These are phyloP conservation scores for Chaetura pelagica DNA, from an alignment of 2,113 vertebrate species.

Conservation along the genomic window DNA sequence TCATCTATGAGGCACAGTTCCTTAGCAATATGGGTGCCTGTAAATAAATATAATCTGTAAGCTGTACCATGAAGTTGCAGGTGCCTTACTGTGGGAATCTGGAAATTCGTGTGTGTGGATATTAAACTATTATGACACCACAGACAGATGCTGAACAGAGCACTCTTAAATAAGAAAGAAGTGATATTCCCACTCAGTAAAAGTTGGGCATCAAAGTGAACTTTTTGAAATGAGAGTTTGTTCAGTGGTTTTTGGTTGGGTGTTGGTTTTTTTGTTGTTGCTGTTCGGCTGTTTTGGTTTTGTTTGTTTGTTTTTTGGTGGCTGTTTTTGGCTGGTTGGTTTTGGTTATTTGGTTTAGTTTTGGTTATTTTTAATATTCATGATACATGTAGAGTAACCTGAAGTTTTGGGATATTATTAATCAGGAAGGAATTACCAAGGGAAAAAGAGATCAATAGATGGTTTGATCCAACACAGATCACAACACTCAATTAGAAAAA, in stretches of 20 bases:
- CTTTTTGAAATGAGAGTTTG: neutral
- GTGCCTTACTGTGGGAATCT: neutral
- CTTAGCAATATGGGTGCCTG: constrained; percentile 16
- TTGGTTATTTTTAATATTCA: neutral
- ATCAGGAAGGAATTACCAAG: neutral
- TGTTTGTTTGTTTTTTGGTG: neutral
- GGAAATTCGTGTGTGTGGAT: neutral
- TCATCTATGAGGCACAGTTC: neutral
- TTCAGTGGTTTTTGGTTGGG: neutral
- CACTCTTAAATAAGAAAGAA: constrained; percentile 3
- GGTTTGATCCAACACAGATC: neutral
- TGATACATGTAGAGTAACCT: neutral
- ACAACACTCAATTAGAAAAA: neutral
- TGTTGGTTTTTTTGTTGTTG: too few species aligned
- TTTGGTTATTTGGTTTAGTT: too few species aligned
- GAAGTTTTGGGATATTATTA: neutral
- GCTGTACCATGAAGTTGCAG: neutral
- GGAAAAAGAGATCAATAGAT: neutral
- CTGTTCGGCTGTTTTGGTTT: neutral
- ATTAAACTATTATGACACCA: neutral
- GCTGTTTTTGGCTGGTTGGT: neutral
- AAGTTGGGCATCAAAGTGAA: neutral
- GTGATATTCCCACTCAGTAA: constrained; percentile 5
- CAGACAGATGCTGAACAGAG: neutral
- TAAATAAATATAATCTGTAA: constrained; percentile 23